These are phyloP conservation scores for Anguilla pacifica DNA, from an alignment of 2,797 vertebrate species.

Conservation along the genomic window DNA sequence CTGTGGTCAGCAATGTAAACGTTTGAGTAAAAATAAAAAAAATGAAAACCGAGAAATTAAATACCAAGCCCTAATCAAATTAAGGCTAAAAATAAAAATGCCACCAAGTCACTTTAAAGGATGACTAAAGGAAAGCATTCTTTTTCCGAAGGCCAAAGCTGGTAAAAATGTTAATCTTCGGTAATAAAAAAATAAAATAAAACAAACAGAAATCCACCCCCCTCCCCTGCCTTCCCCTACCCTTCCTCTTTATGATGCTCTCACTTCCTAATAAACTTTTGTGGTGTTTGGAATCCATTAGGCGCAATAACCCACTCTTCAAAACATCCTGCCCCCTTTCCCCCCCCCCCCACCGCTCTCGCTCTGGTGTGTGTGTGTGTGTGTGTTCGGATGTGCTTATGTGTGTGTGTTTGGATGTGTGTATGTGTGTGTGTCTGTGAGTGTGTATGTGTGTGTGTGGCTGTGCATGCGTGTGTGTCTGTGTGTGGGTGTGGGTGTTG, in stretches of 20 bases:
- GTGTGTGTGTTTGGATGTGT: constrained; percentile 28
- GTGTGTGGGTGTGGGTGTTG: too few relatives aligned
- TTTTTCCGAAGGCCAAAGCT: background rate
- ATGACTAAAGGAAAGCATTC: background rate
- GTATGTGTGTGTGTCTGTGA: constrained; percentile 42
- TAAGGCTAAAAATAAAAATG: constrained; percentile 9
- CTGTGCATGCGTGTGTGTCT: too few relatives aligned
- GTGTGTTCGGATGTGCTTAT: constrained; percentile 3
- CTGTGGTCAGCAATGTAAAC: background rate
- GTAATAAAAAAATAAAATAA: constrained; percentile 50
- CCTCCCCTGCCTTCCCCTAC: constrained; percentile 35
- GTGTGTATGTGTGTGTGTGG: constrained; percentile 51
- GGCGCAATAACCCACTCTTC: constrained; percentile 77
- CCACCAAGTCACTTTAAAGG: background rate
- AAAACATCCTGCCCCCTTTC: constrained; percentile 70
- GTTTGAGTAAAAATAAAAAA: background rate
- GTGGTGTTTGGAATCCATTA: constrained; percentile 81
- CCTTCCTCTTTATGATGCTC: constrained; percentile 65
- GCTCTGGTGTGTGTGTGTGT: constrained; percentile 40
- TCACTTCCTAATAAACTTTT: constrained; percentile 78
- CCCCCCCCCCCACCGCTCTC: background rate
- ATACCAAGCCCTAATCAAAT: background rate
- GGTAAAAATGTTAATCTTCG: constrained; percentile 51
- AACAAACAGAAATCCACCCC: constrained; percentile 34
- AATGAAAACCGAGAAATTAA: background rate